These are phyloP conservation scores for Thunnus maccoyii DNA, from an alignment of 2,113 vertebrate genomes.

Conservation along the genomic window DNA sequence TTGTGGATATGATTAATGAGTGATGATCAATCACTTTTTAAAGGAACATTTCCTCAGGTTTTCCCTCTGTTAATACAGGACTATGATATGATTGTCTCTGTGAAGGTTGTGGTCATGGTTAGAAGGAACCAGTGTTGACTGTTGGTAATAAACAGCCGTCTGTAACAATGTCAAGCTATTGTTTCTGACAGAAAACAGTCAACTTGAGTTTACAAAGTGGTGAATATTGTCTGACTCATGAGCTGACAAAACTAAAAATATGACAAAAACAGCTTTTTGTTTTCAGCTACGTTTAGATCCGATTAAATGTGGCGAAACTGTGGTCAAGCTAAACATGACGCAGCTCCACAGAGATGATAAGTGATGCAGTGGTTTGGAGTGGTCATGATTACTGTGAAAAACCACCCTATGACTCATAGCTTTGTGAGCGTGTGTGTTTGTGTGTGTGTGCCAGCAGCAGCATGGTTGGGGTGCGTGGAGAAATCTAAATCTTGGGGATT, in stretches of 20 bases:
- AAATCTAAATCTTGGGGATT: conserved; percentile 43
- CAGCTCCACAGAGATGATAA: conserved; percentile 24
- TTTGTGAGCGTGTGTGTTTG: conserved; percentile 10
- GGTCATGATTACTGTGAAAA: conserved; percentile 60
- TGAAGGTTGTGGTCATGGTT: too few relatives aligned
- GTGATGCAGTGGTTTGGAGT: conserved; percentile 46
- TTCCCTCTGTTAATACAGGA: neutral
- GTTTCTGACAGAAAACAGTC: too few relatives aligned
- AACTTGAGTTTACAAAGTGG: too few relatives aligned
- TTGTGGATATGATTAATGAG: too few relatives aligned
- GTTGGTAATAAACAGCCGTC: too few relatives aligned
- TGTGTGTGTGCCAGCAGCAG: conserved; percentile 27
- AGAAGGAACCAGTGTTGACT: too few relatives aligned
- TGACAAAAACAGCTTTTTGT: too few relatives aligned
- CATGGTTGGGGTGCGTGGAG: neutral
- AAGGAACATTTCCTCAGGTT: conserved; percentile 3
- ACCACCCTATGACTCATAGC: conserved; percentile 44
- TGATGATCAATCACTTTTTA: neutral
- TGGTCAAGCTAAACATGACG: conserved; percentile 29
- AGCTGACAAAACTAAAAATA: too few relatives aligned
- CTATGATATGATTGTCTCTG: too few relatives aligned
- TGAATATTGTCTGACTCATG: too few relatives aligned
- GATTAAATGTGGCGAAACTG: neutral
- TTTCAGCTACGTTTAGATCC: neutral
- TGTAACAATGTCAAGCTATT: too few relatives aligned